These are phyloP conservation scores for Oconnorella tubifera DNA, from an alignment of 2,888 invertebrate species.

Conservation along the genomic window DNA sequence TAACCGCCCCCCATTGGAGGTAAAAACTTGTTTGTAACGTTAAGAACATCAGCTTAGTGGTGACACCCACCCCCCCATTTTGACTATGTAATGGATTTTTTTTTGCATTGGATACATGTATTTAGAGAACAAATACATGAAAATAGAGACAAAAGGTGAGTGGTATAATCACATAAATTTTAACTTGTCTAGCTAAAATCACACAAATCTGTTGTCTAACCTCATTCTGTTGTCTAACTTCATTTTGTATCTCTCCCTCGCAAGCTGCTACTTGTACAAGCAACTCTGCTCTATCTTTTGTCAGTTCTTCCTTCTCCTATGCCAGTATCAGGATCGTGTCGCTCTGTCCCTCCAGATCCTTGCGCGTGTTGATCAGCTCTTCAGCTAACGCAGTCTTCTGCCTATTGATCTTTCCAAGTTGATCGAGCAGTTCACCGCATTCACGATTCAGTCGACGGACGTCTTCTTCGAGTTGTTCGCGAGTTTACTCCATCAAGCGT, in stretches of 20 bases:
- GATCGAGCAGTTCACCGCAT: conserved; percentile 69
- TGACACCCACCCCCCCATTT: no score
- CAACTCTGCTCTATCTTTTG: conserved; percentile 54
- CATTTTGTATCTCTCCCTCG: conserved; percentile 55
- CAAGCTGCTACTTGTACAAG: conserved; percentile 47
- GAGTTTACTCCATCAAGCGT: conserved; percentile 51
- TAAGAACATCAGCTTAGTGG: no score
- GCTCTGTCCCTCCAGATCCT: conserved; percentile 50
- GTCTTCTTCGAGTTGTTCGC: conserved; percentile 66
- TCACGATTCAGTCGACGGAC: conserved; percentile 76
- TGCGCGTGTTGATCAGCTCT: conserved; percentile 48
- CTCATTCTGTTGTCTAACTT: conserved; percentile 55
- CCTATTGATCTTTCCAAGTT: conserved; percentile 63
- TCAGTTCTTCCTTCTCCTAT: conserved; percentile 83
- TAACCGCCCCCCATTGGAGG: no score
- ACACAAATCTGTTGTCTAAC: conserved; percentile 5
- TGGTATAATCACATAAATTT: no score
- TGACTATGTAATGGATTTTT: no score
- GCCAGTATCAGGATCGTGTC: conserved; percentile 46
- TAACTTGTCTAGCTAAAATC: no score
- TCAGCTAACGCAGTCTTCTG: conserved; percentile 73
- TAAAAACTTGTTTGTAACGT: no score
- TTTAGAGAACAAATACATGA: no score
- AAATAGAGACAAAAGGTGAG: no score
- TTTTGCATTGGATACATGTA: no score